phyloP scores from a whole-genome alignment of 2,888 invertebrate genomes.

The Podabrus alpinus region DNA sequence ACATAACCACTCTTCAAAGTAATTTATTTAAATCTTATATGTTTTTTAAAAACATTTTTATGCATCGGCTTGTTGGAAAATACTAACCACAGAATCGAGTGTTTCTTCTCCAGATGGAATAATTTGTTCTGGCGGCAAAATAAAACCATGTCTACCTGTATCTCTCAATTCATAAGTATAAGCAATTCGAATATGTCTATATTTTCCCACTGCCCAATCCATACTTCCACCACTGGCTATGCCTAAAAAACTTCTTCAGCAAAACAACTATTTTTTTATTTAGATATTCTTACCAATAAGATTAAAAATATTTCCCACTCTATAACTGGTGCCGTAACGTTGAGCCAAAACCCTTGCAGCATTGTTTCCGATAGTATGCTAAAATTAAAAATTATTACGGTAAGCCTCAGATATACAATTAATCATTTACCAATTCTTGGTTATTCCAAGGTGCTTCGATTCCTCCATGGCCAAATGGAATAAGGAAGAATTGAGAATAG shows the following conservation, averaged over 20 bases:
- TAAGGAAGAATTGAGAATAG: slow-evolving; percentile 66
- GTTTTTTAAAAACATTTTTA: too few relatives aligned
- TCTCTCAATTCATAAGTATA: slow-evolving; percentile 68
- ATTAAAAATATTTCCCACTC: slow-evolving; percentile 56
- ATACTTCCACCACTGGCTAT: slow-evolving; percentile 65
- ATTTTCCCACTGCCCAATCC: slow-evolving; percentile 74
- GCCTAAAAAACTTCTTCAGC: slow-evolving; percentile 51
- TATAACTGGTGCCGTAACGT: slow-evolving; percentile 53
- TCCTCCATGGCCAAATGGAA: slow-evolving; percentile 68
- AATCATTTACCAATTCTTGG: slow-evolving; percentile 58
- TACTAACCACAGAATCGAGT: slow-evolving; percentile 59
- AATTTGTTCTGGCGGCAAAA: slow-evolving; percentile 68
- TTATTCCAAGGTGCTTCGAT: slow-evolving; percentile 60
- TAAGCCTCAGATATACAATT: too few relatives aligned
- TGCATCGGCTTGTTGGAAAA: slow-evolving; percentile 52
- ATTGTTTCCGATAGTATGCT: slow-evolving; percentile 48
- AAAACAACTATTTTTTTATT: not conserved
- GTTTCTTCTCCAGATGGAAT: slow-evolving; percentile 68
- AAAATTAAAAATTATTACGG: slow-evolving; percentile 30
- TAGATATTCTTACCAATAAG: slow-evolving; percentile 54
- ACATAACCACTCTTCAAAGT: too few relatives aligned
- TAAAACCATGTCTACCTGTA: slow-evolving; percentile 65
- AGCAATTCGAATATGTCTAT: slow-evolving; percentile 65
- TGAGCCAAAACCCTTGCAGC: slow-evolving; percentile 46
- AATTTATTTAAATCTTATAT: too few relatives aligned